Evolutionary conservation across 2,113 vertebrate species (phyloP).

Genomic region (Campylorhamphus procurvoides): DNA sequence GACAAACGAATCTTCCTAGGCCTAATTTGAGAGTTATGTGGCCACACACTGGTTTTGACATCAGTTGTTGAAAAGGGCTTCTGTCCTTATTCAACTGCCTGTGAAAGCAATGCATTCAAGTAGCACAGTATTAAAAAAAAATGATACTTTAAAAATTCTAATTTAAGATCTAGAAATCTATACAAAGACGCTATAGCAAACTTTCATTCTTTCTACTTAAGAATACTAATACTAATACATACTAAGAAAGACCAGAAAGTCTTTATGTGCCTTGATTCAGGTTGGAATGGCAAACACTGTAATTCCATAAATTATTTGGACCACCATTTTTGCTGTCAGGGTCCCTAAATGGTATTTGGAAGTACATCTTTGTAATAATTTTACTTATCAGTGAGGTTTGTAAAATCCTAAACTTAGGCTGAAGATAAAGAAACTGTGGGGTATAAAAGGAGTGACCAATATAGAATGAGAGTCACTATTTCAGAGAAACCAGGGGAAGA

Average conservation of each 20-base stretch:
- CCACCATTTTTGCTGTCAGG: accelerated
- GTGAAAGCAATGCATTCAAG: neutral
- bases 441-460: neutral
- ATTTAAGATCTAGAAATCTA: neutral
- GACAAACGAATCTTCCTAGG: neutral
- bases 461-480: neutral
- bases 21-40: neutral
- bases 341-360: neutral
- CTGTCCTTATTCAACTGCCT: neutral
- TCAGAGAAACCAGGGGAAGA: neutral
- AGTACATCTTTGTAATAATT: neutral
- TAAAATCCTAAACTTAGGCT: neutral
- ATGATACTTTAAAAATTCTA: neutral
- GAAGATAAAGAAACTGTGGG: neutral
- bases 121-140: neutral
- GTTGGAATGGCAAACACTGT: neutral
- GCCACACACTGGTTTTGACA: neutral
- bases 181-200: neutral
- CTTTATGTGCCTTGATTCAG: neutral
- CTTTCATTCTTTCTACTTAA: neutral
- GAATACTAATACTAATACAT: neutral
- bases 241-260: neutral
- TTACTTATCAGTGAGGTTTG: neutral
- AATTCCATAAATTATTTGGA: neutral
- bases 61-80: neutral